phyloP scores from a whole-genome alignment of 2,888 invertebrate species.

The Rhorus exstirpatorius region DNA sequence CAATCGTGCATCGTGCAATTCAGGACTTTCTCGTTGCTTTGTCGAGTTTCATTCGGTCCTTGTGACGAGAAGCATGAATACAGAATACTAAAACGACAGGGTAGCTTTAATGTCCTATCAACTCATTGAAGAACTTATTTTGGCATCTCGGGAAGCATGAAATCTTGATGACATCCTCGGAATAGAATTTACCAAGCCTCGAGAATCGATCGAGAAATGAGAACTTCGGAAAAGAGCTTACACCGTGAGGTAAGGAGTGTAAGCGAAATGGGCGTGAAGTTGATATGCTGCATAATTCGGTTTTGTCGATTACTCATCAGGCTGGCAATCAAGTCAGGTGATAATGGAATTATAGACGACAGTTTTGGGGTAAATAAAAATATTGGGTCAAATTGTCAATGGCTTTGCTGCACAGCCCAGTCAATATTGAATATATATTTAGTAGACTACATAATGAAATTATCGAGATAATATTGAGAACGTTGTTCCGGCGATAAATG shows the following conservation, averaged over 20 bases:
- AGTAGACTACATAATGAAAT: too few relatives aligned
- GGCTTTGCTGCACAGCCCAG: background rate
- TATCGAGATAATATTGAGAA: too few relatives aligned
- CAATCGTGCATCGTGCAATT: constrained; percentile 10
- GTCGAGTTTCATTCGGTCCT: constrained; percentile 15
- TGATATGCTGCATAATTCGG: background rate
- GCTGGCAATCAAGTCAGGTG: constrained; percentile 21
- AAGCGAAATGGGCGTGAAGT: background rate
- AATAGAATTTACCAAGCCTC: background rate
- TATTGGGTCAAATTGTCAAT: background rate
- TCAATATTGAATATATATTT: too few relatives aligned
- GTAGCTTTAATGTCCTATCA: background rate
- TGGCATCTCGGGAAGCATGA: background rate
- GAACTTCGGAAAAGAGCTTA: background rate
- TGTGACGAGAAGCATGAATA: background rate
- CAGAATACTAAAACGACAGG: background rate
- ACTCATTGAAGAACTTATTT: constrained; percentile 14
- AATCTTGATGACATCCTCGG: background rate
- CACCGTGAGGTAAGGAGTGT: background rate
- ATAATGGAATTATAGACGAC: constrained; percentile 11
- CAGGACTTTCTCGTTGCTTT: background rate
- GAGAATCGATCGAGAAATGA: background rate
- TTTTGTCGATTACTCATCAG: constrained; percentile 32
- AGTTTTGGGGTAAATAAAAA: background rate
- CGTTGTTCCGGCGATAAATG: too few relatives aligned